phyloP scores from a whole-genome alignment of 1,140 invertebrate genomes.

The Aphelinus certus region DNA sequence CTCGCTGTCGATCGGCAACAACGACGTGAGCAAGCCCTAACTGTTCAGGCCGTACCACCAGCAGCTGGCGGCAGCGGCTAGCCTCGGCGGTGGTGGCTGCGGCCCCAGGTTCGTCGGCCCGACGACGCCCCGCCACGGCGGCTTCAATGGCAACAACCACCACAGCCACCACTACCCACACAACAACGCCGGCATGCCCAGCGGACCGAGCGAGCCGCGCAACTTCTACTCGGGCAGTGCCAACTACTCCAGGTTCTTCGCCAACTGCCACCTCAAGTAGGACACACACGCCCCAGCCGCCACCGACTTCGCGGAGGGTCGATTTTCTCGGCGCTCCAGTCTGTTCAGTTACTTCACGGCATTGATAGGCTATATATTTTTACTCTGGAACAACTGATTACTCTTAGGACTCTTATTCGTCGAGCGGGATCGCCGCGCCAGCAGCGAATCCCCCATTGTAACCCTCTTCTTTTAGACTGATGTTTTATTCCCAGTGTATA shows the following conservation, averaged over 20 bases:
- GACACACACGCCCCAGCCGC: not conserved
- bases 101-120: slow-evolving; percentile 40
- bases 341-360: too few species aligned
- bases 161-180: not conserved
- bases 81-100: slow-evolving; percentile 11
- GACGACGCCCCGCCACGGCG: not conserved
- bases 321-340: too few species aligned
- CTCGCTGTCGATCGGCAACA: slow-evolving; percentile 64
- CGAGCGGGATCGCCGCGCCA: too few species aligned
- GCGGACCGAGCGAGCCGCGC: slow-evolving; percentile 50
- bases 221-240: slow-evolving; percentile 59
- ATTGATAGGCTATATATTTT: too few species aligned
- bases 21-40: slow-evolving; percentile 65
- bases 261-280: slow-evolving; percentile 62
- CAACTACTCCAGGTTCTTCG: slow-evolving; percentile 57
- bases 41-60: slow-evolving; percentile 64
- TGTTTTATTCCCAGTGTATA: slow-evolving; percentile 19
- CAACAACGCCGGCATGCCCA: not conserved
- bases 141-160: not conserved
- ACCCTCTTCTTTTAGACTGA: slow-evolving; percentile 22
- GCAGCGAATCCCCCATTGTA: too few species aligned
- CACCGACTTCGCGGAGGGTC: too few species aligned
- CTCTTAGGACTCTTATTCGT: too few species aligned
- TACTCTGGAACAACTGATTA: too few species aligned
- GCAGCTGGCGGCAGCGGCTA: slow-evolving; percentile 35